Evolutionary conservation across 1,140 invertebrate species (phyloP).

Genomic region (Pinna nobilis): DNA sequence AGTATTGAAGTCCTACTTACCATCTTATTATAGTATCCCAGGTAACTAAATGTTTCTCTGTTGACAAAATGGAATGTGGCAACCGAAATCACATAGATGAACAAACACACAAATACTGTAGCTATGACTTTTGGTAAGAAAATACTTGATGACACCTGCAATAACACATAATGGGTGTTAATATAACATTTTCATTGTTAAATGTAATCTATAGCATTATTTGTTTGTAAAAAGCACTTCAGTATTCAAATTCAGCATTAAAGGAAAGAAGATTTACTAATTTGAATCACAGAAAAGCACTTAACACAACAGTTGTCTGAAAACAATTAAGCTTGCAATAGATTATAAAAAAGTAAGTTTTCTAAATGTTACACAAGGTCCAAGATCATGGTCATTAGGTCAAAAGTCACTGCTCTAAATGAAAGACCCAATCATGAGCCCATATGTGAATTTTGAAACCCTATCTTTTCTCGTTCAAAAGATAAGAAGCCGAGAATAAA

Average conservation of each 20-base stretch:
- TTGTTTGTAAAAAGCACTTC: background rate
- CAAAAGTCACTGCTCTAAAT: too few species aligned
- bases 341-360: too few species aligned
- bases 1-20: conserved; percentile 45
- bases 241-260: background rate
- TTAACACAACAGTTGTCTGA: too few species aligned
- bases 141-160: conserved; percentile 57
- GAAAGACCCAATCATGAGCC: too few species aligned
- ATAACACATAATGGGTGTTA: too few species aligned
- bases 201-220: background rate
- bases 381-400: too few species aligned
- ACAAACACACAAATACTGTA: conserved; percentile 50
- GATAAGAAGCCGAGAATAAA: too few species aligned
- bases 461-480: too few species aligned
- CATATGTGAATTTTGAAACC: too few species aligned
- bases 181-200: too few species aligned
- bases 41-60: conserved; percentile 48
- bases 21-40: conserved; percentile 61
- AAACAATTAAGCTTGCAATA: too few species aligned
- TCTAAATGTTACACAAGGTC: too few species aligned
- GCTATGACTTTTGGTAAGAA: conserved; percentile 61
- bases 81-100: conserved; percentile 48
- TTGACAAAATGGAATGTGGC: conserved; percentile 55
- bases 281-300: background rate
- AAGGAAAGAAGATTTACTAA: background rate